phyloP scores from a whole-genome alignment of 2,888 invertebrate species.

The Ennomos erosarius region DNA sequence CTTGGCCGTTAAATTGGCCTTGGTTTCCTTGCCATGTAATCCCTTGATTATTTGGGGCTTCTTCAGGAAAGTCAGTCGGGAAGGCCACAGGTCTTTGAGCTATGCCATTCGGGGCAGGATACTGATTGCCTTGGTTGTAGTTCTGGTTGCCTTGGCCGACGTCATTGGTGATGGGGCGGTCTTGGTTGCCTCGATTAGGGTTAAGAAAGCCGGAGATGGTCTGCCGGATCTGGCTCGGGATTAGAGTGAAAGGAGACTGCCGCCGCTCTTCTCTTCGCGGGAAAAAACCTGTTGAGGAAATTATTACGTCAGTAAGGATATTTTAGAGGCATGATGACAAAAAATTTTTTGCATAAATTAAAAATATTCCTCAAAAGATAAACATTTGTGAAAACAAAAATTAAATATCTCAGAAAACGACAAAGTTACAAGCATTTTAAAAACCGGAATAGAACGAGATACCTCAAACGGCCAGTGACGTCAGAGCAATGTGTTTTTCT shows the following conservation, averaged over 20 bases:
- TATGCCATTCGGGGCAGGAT: conserved; percentile 19
- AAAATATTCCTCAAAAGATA: too few relatives aligned
- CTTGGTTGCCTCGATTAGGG: conserved; percentile 16
- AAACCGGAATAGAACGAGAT: too few relatives aligned
- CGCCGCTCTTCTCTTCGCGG: conserved; percentile 18
- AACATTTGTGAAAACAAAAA: too few relatives aligned
- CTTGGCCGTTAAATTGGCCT: neutral
- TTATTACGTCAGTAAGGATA: neutral
- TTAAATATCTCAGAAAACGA: too few relatives aligned
- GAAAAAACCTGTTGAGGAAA: conserved; percentile 30
- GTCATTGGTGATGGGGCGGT: conserved; percentile 27
- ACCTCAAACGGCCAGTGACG: too few relatives aligned
- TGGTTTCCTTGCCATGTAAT: conserved; percentile 6
- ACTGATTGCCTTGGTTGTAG: conserved; percentile 8
- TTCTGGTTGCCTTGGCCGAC: conserved; percentile 13
- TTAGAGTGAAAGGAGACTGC: conserved; percentile 21
- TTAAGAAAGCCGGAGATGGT: conserved; percentile 22
- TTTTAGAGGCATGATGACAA: too few relatives aligned
- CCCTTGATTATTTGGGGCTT: conserved; percentile 27
- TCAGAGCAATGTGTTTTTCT: too few relatives aligned
- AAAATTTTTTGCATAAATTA: too few relatives aligned
- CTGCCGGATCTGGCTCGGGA: conserved; percentile 29
- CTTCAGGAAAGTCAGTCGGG: conserved; percentile 33
- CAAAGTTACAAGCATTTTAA: too few relatives aligned
- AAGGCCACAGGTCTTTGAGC: conserved; percentile 32